These are phyloP conservation scores for Melinaea marsaeus DNA, from an alignment of 2,888 invertebrate species.

Conservation along the genomic window DNA sequence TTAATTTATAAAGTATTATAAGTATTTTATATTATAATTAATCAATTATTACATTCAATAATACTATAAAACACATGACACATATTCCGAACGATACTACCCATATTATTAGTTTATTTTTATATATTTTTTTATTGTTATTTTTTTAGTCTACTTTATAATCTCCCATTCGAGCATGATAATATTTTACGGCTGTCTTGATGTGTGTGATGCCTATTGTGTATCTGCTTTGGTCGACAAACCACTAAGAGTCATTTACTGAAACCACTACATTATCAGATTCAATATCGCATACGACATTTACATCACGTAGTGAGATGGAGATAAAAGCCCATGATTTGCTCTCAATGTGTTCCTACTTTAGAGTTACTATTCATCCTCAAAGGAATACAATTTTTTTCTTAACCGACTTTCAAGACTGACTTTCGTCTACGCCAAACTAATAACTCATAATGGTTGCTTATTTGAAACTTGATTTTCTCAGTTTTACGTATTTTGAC, in stretches of 20 bases:
- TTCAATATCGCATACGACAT: conserved; percentile 32
- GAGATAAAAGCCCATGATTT: conserved; percentile 45
- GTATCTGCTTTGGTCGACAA: too few relatives aligned
- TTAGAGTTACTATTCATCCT: conserved; percentile 39
- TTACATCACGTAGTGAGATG: conserved; percentile 38
- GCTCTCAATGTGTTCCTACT: conserved; percentile 36
- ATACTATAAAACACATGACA: too few relatives aligned
- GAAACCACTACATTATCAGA: conserved; percentile 27
- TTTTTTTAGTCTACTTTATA: too few relatives aligned
- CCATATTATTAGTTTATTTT: too few relatives aligned
- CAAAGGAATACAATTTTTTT: conserved; percentile 30
- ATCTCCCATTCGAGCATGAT: too few relatives aligned
- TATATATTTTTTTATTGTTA: too few relatives aligned
- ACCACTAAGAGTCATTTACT: conserved; percentile 17
- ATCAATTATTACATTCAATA: too few relatives aligned
- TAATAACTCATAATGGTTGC: conserved; percentile 20
- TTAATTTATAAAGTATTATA: too few relatives aligned
- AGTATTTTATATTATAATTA: too few relatives aligned
- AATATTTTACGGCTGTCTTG: too few relatives aligned
- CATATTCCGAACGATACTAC: too few relatives aligned
- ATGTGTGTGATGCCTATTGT: too few relatives aligned
- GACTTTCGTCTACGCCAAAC: conserved; percentile 9
- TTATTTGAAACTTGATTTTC: not conserved
- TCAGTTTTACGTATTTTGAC: not conserved
- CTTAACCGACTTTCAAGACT: conserved; percentile 29